Percentiles rank a stretch among this genome's conserved stretches.
phyloP scores from a whole-genome alignment of 92 coral and sea anemone genomes.

The Parazoanthus atlanticus region DNA sequence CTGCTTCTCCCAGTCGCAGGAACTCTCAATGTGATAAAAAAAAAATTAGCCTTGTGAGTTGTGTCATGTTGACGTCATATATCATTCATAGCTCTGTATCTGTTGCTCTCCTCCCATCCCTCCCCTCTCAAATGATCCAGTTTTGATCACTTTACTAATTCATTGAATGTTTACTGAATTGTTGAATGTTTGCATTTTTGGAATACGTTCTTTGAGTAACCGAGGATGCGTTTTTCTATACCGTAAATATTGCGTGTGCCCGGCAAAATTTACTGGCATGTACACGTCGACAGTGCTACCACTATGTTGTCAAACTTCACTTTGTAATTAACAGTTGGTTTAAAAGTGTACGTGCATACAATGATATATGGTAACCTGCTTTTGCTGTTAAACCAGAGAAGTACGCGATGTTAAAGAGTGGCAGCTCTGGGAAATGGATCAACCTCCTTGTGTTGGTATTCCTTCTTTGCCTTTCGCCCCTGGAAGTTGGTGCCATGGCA shows the following conservation, averaged over 20 bases:
- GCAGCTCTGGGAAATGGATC: not conserved
- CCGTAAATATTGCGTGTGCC: not conserved
- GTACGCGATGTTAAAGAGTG: not conserved
- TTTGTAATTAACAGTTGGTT: not conserved
- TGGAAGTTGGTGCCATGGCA: not conserved
- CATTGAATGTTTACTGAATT: no score
- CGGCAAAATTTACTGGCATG: not conserved
- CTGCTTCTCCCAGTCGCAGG: no score
- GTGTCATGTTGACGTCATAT: no score
- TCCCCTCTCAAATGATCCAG: not conserved
- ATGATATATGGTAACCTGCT: not conserved
- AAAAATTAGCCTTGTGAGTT: no score
- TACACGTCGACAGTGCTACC: not conserved
- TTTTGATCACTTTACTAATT: not conserved
- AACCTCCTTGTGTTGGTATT: not conserved
- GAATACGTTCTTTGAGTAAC: not conserved
- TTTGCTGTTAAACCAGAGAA: not conserved
- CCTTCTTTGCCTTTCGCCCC: not conserved
- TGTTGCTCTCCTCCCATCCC: not conserved
- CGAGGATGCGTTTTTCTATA: not conserved
- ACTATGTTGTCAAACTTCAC: not conserved
- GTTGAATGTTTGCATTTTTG: not conserved
- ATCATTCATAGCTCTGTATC: not conserved
- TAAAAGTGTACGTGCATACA: not conserved
- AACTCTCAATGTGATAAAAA: no score